These are phyloP conservation scores for Mylabris sibirica DNA, from an alignment of 2,888 invertebrate genomes.

Conservation along the genomic window DNA sequence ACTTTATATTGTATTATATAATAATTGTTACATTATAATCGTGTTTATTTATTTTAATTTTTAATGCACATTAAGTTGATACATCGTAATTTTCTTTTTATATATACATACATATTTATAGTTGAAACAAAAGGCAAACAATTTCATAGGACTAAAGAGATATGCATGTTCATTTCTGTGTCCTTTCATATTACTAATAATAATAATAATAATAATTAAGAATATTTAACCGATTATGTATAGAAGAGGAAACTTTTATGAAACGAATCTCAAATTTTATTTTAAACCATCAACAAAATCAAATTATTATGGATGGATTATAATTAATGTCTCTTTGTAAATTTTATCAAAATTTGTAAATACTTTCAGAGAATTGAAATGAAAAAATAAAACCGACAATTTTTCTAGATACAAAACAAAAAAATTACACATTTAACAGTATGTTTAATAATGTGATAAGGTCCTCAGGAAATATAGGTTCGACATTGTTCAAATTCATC, in stretches of 20 bases:
- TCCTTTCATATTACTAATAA: conserved; percentile 41
- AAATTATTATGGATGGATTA: conserved; percentile 20
- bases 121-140: conserved; percentile 50
- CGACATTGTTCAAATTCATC: conserved; percentile 55
- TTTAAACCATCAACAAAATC: conserved; percentile 28
- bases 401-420: not conserved
- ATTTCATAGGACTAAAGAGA: conserved; percentile 33
- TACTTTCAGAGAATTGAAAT: conserved; percentile 22
- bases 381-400: conserved; percentile 11
- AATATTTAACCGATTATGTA: conserved; percentile 33
- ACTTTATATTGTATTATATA: conserved; percentile 28
- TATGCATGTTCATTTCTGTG: conserved; percentile 50
- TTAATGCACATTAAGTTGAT: conserved; percentile 30
- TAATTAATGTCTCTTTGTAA: conserved; percentile 22
- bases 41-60: conserved; percentile 32
- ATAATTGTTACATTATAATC: conserved; percentile 28
- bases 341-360: conserved; percentile 38
- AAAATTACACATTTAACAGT: conserved; percentile 40
- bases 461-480: conserved; percentile 60
- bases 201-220: conserved; percentile 34
- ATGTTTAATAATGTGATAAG: conserved; percentile 60
- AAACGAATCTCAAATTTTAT: conserved; percentile 54
- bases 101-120: conserved; percentile 31
- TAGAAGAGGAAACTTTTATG: conserved; percentile 46
- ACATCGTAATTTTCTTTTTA: conserved; percentile 28